Evolutionary conservation across 2,113 vertebrate genomes (phyloP), one percentile per base, ranked within the genome.

Genomic region (Odontophorus gujanensis): DNA sequence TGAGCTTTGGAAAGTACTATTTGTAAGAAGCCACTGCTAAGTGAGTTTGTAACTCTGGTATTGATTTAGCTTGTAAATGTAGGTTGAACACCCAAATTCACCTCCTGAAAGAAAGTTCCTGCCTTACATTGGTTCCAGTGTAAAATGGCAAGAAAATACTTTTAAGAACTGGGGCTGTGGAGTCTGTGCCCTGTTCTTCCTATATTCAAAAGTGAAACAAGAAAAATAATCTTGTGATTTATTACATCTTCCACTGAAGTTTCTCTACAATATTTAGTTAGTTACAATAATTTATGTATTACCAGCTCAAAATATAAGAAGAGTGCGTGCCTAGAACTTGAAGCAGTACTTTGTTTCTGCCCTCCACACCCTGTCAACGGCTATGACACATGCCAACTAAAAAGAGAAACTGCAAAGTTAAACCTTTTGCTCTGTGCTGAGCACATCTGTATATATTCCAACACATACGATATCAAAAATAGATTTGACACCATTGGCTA

Each of bases 371-470:
- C 61, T 40, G 38, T 63, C 45, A 22, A 30, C 77, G 20, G 8
- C 42, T 79, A 24, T 61, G 48, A 76, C 30, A 87, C 24, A 32
- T 45, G 22, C 36, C 65, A 78, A 68, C 86, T 81, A 78, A 87
- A 95, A 85, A 91, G 78, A 87, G 87, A 90, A 95, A 89, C 45
- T 48, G 55, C 75, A 17, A 81, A 87, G 55, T 91, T 88, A 92
- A 95, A 81, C 82, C 69, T 89, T 53, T 86, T 66, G 24, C 67
- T 78, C 63, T 59, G 19, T 45, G 81, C 47, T 67, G 80, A 81
- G 73, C 61, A 53, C 61, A 53, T 45, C 75, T 36, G 30, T 68
- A 87, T 55, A 47, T 95, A 90, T 96, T 95, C 59, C 36, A 87
- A 59, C 61, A 92, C 45, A 34, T 53, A 67, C 48, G 71, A 79